Base-by-base conservation (phyloP, 2,797 vertebrate species). In the Neosilurus mollespiculum region DNA sequence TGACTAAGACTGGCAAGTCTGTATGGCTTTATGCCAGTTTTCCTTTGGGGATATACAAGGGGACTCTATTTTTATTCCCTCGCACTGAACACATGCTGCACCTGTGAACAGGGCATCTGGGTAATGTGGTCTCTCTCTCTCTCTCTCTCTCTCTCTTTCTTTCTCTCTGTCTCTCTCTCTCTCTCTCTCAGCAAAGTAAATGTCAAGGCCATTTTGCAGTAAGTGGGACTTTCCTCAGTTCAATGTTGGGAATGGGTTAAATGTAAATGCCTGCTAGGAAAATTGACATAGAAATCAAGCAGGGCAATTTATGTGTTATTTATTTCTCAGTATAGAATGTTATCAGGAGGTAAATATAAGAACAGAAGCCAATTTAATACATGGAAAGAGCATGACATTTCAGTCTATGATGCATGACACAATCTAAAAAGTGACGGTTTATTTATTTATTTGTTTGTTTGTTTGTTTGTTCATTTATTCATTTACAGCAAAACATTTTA, bases 11-110 rank as follows among this genome's bases (percentile, higher is more conserved):
- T 30, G 69, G 37, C 69, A 82, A 49, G 34, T 15, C 10, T 26
- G 18, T 67, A 12, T 69, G 66, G 30, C 18, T 56, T 80, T 69
- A 30, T 53, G 26, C 24, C 53, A 43, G 22, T 62, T 81, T 62
- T 20, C 34, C 54, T 51, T 69, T 61, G 53, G 62, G 62, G 53
- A 51, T 78, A 58, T 30, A 56, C 51, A 26, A 54, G 81, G 37
- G 66, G 20, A 53, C 65, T 83, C 78, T 83, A 83, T 85, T 83
- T 80, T 85, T 72, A 85, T 61, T 43, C 56, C 30, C 58, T 79
- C 66, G 30, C 51, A 51, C 20, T 61, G 80, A 84, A 79, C 54
- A 70, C 83, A 70, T 22, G 58, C 54, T 77, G 83, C 72, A 85
- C 78, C 78, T 70, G 75, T 83, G 64, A 85, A 56, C 30, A 83